Conservation (phyloP, 1,140 invertebrate genomes). For the Lethrus apterus region DNA sequence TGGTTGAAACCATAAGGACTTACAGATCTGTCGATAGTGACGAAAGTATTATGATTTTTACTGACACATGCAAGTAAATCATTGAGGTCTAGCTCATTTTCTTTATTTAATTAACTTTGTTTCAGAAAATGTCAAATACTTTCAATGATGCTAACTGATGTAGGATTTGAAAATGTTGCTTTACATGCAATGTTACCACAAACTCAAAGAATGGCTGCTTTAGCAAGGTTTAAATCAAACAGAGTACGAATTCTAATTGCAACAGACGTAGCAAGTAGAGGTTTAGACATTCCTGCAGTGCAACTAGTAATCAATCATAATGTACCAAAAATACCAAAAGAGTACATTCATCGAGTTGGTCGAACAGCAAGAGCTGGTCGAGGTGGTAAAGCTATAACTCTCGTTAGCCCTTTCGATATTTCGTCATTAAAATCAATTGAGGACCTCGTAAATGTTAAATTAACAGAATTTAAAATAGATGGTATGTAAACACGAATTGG, state of each 20-base stretch:
- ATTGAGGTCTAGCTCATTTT: background rate
- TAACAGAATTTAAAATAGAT: constrained; percentile 77
- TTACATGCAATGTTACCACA: constrained; percentile 83
- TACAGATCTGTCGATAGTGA: constrained; percentile 64
- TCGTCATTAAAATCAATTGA: constrained; percentile 82
- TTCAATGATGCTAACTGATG: constrained; percentile 76
- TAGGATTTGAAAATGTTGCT: constrained; percentile 81
- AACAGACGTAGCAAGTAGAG: constrained; percentile 93
- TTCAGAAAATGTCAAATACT: constrained; percentile 73
- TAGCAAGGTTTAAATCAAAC: constrained; percentile 82
- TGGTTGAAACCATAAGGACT: constrained; percentile 79
- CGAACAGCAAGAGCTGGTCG: constrained; percentile 90
- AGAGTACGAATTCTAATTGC: constrained; percentile 82
- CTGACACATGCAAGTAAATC: constrained; percentile 84
- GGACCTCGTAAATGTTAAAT: constrained; percentile 71
- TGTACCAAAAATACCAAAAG: constrained; percentile 80
- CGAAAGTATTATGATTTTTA: constrained; percentile 87
- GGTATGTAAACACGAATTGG: constrained; percentile 48
- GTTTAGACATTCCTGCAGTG: constrained; percentile 82
- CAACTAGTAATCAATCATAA: constrained; percentile 92
- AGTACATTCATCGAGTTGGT: constrained; percentile 96
- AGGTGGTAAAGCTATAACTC: constrained; percentile 76
- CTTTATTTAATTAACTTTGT: constrained; percentile 19
- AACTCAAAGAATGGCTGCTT: constrained; percentile 65
- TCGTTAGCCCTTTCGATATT: constrained; percentile 89